Evolutionary conservation across 2,888 invertebrate genomes (phyloP).

Genomic region (Callimorpha dominula): DNA sequence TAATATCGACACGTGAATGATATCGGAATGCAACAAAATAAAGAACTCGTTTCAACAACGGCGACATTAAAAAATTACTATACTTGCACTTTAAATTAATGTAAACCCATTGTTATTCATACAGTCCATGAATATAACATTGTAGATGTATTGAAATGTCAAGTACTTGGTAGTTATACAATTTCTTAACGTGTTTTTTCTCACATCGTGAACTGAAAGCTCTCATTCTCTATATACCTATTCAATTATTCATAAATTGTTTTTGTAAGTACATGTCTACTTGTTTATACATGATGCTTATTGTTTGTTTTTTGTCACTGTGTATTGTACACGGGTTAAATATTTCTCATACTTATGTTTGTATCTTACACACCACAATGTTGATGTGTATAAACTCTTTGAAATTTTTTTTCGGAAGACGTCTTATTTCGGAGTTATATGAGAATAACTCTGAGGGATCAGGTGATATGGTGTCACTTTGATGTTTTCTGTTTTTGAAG

Average conservation of each 20-base stretch:
- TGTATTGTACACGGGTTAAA: not conserved
- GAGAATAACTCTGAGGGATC: not conserved
- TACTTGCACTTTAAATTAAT: not conserved
- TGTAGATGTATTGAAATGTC: slow-evolving; percentile 19
- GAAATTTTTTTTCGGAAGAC: not conserved
- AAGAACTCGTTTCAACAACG: too few relatives aligned
- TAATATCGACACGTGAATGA: too few relatives aligned
- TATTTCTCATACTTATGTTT: not conserved
- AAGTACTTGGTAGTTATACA: slow-evolving; percentile 7
- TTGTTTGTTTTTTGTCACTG: not conserved
- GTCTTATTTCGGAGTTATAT: not conserved
- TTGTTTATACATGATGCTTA: not conserved
- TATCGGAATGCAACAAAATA: too few relatives aligned
- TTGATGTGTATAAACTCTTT: not conserved
- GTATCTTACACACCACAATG: not conserved
- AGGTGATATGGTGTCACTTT: too few relatives aligned
- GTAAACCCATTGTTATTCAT: not conserved
- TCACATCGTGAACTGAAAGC: not conserved
- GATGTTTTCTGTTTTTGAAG: too few relatives aligned
- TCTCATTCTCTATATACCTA: not conserved
- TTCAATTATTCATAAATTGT: slow-evolving; percentile 9
- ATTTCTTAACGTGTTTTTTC: slow-evolving; percentile 7
- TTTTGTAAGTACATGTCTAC: not conserved
- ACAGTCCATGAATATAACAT: slow-evolving; percentile 12
- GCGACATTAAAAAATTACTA: not conserved